phyloP scores from a whole-genome alignment of 2,888 invertebrate species.

The Nudaria mundana region DNA sequence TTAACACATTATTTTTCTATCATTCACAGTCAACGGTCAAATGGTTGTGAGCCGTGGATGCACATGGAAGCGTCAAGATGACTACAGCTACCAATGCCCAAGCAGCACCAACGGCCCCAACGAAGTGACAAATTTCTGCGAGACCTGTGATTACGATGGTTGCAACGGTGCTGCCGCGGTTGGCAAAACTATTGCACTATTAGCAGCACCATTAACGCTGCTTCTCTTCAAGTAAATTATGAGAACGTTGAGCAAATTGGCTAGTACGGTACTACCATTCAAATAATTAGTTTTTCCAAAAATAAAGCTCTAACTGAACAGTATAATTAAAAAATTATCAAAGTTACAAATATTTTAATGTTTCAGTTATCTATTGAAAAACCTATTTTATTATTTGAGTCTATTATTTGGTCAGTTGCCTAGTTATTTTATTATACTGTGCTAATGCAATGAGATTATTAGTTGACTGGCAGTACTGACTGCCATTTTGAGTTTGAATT shows the following conservation, averaged over 20 bases:
- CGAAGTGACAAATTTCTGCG: slow-evolving; percentile 82
- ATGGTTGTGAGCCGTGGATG: slow-evolving; percentile 80
- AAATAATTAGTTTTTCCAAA: too few species aligned
- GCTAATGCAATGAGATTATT: too few species aligned
- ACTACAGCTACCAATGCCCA: slow-evolving; percentile 75
- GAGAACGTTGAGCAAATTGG: too few species aligned
- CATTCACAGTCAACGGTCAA: slow-evolving; percentile 75
- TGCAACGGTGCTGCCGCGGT: slow-evolving; percentile 83
- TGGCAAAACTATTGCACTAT: slow-evolving; percentile 64
- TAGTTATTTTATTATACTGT: too few species aligned
- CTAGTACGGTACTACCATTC: too few species aligned
- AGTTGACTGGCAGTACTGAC: too few species aligned
- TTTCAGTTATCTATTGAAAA: too few species aligned
- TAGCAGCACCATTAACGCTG: slow-evolving; percentile 61
- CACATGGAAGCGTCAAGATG: slow-evolving; percentile 79
- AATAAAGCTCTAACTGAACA: too few species aligned
- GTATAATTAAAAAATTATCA: background rate
- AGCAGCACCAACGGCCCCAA: slow-evolving; percentile 69
- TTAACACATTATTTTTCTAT: slow-evolving; percentile 2
- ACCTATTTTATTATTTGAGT: too few species aligned
- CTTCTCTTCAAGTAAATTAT: slow-evolving; percentile 70
- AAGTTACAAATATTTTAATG: too few species aligned
- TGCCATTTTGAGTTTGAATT: too few species aligned
- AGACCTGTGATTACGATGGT: slow-evolving; percentile 85
- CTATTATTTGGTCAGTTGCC: too few species aligned